Evolutionary conservation across 2,888 invertebrate genomes (phyloP).

Genomic region (Machimus rusticus): DNA sequence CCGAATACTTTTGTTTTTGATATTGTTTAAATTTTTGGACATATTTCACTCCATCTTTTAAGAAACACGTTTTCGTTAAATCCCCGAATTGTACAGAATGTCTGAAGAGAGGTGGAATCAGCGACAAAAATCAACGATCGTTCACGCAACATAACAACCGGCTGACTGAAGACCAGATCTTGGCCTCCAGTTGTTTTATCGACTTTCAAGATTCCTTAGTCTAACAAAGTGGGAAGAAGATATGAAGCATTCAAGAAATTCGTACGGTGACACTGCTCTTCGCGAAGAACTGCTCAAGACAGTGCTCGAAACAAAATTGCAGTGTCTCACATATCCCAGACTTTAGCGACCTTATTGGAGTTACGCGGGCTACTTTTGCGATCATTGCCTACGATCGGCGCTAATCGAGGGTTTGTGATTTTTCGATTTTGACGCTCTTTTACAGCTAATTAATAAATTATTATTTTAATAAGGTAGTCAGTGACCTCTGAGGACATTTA

Average conservation of each 20-base stretch:
- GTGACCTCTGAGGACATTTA: neutral
- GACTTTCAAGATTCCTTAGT: neutral
- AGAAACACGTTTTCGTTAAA: neutral
- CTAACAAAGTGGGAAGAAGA: neutral
- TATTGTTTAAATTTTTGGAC: neutral
- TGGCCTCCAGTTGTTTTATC: conserved; percentile 21
- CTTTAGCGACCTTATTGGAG: neutral
- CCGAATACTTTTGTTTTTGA: neutral
- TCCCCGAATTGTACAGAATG: neutral
- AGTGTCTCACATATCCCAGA: neutral
- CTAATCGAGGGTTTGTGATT: neutral
- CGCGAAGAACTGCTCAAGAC: neutral
- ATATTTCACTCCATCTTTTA: neutral
- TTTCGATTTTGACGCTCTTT: neutral
- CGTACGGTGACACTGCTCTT: neutral
- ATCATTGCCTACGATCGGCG: neutral
- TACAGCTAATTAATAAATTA: neutral
- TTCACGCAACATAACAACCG: conserved; percentile 11
- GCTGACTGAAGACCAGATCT: conserved; percentile 23
- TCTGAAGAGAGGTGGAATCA: neutral
- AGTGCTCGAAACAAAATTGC: neutral
- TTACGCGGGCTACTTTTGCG: neutral
- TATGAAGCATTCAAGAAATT: neutral
- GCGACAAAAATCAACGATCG: neutral
- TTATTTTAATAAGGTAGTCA: neutral